Evolutionary conservation across 2,888 invertebrate genomes (phyloP), one percentile per base, ranked within the genome.

Genomic region (Seira ritae): DNA sequence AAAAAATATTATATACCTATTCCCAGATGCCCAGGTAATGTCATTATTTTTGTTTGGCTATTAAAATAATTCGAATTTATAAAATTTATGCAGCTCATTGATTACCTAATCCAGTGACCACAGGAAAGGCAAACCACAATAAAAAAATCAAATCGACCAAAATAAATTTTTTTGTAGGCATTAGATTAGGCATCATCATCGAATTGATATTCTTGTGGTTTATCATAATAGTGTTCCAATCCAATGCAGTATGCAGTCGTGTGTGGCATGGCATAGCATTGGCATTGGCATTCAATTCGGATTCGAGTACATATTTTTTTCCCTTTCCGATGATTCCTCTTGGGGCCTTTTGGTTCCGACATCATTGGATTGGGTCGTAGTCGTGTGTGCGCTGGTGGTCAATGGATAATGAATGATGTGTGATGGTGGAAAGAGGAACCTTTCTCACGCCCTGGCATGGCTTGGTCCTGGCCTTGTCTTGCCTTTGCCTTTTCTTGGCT

Each of bases 361-460:
- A 84, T n/a, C n/a, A n/a, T n/a, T n/a, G n/a, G n/a, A n/a, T 84
- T 84, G 84, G 70, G 84, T 60, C 78, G 84, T 75, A 65, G 84
- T 60, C 78, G 84, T 75, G 65, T 84, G 84, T 84, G 79, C 67
- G 84, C 84, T 84, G 84, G 84, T 79, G 84, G 84, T 84, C 84
- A 84, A 79, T 84, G 79, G 84, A 79, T 84, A 79, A 84, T 84
- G 75, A 74, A 74, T 84, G 84, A 84, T 73, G 73, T 73, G 73
- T 73, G 68, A n/a, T 42, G 65, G 71, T 70, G 75, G 81, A 76
- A 72, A 37, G 82, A 77, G 81, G 84, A 87, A 88, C 86, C 88
- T 88, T 88, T 88, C 88, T 88, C 88, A 88, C 88, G 88, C 88
- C 88, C 88, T 86, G 79, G 70, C 68, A n/a, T n/a, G n/a, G n/a